Conservation (phyloP, 1,140 invertebrate species). For the Camponotus floridanus region DNA sequence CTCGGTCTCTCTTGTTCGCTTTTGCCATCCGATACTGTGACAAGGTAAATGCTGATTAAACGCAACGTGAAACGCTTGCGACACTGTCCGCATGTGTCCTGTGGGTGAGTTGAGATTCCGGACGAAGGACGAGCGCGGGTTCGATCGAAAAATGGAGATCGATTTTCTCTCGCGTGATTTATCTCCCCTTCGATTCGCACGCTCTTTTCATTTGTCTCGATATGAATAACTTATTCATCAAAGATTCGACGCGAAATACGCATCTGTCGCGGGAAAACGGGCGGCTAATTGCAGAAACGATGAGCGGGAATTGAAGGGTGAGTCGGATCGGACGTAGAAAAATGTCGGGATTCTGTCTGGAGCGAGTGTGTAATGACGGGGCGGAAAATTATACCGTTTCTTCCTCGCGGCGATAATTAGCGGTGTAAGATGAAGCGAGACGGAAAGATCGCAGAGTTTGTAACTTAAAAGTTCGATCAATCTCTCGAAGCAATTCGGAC, state of each 20-base stretch:
- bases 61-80: constrained; percentile 58
- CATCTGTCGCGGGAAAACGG: constrained; percentile 11
- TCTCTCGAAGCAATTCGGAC: constrained; percentile 8
- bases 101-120: constrained; percentile 12
- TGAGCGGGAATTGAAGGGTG: constrained; percentile 28
- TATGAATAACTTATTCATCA: background rate
- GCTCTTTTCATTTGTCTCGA: background rate
- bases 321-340: background rate
- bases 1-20: background rate
- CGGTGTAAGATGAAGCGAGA: background rate
- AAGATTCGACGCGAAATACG: background rate
- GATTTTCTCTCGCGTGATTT: background rate
- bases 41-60: constrained; percentile 67
- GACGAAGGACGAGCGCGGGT: constrained; percentile 40
- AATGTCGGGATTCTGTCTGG: background rate
- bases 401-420: constrained; percentile 11
- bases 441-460: background rate
- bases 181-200: background rate
- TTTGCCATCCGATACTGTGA: constrained; percentile 50
- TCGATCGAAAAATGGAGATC: background rate
- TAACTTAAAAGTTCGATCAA: constrained; percentile 20
- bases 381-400: constrained; percentile 15
- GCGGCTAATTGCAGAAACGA: constrained; percentile 8
- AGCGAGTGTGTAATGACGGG: constrained; percentile 28
- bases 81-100: constrained; percentile 29